phyloP scores from a whole-genome alignment of 2,113 vertebrate genomes.

The Heterotis niloticus region DNA sequence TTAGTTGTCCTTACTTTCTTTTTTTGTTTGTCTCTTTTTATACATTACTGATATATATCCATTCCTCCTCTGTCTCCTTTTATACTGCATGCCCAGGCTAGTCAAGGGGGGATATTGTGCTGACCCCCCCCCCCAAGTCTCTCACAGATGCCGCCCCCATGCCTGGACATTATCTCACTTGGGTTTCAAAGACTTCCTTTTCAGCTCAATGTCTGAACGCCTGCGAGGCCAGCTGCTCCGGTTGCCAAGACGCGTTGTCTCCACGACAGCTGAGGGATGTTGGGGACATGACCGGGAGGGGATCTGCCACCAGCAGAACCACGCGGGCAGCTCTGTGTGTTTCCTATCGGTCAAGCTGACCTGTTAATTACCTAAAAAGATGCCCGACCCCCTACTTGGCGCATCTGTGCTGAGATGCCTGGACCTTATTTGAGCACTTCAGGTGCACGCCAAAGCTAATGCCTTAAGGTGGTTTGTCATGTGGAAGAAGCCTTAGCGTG shows the following conservation, averaged over 20 bases:
- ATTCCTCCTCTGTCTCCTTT: conserved; percentile 26
- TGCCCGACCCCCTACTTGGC: conserved; percentile 10
- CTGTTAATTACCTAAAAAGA: conserved; percentile 28
- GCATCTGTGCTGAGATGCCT: not conserved
- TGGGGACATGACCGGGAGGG: not conserved
- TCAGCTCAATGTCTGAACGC: conserved; percentile 64
- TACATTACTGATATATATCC: not conserved
- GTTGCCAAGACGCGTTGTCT: conserved; percentile 27
- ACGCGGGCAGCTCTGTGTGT: conserved; percentile 21
- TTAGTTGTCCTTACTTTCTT: not conserved
- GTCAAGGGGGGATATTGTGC: conserved; percentile 36
- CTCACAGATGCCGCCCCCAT: conserved; percentile 46
- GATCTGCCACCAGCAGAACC: conserved; percentile 40
- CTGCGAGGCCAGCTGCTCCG: conserved; percentile 59
- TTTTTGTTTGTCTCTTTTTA: not conserved
- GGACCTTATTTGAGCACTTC: not conserved
- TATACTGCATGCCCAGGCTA: conserved; percentile 38
- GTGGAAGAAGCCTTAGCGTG: conserved; percentile 54
- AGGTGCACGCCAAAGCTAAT: not conserved
- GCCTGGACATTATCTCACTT: conserved; percentile 58
- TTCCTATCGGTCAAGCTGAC: conserved; percentile 18
- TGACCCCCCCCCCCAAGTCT: conserved; percentile 41
- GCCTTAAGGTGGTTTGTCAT: conserved; percentile 31
- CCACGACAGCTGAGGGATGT: conserved; percentile 22
- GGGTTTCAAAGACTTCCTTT: conserved; percentile 67